A percentile compares a stretch with the other conserved stretches of the same genome.
Conservation (phyloP, 2,113 vertebrate genomes). For the Hucho hucho region DNA sequence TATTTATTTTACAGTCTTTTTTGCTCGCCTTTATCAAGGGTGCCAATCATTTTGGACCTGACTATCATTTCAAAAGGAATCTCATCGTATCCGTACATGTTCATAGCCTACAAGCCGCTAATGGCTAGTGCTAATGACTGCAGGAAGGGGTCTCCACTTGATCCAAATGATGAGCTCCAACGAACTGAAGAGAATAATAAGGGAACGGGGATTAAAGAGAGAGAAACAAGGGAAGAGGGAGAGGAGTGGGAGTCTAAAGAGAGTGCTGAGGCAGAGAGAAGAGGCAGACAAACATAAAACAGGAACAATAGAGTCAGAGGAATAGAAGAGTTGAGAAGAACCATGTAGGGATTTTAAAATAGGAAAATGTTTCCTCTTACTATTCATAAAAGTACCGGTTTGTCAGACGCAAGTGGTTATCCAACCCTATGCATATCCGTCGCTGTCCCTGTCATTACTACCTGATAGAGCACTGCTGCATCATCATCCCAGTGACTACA, state of each 20-base stretch:
- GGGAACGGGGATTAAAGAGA: slow-evolving; percentile 9
- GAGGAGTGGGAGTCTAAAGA: neutral
- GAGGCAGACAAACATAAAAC: slow-evolving; percentile 8
- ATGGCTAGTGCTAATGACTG: neutral
- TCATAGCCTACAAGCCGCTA: neutral
- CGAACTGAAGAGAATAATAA: neutral
- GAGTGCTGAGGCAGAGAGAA: slow-evolving; percentile 4
- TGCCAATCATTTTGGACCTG: too few relatives aligned
- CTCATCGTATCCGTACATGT: neutral
- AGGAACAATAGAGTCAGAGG: slow-evolving; percentile 1
- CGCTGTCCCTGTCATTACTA: neutral
- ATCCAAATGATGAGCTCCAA: neutral
- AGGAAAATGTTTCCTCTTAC: neutral
- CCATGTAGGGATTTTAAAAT: neutral
- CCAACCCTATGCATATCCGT: neutral
- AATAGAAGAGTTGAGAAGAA: too few relatives aligned
- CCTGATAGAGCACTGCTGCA: neutral
- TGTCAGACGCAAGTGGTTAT: neutral
- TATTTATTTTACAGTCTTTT: too few relatives aligned
- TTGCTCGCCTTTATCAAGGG: too few relatives aligned
- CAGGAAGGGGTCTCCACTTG: neutral
- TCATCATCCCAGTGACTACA: too few relatives aligned
- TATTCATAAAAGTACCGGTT: neutral
- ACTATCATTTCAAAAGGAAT: too few relatives aligned
- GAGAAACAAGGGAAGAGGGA: neutral